Evolutionary conservation across 2,888 invertebrate species (phyloP).

Genomic region (Pyrocoelia pectoralis): DNA sequence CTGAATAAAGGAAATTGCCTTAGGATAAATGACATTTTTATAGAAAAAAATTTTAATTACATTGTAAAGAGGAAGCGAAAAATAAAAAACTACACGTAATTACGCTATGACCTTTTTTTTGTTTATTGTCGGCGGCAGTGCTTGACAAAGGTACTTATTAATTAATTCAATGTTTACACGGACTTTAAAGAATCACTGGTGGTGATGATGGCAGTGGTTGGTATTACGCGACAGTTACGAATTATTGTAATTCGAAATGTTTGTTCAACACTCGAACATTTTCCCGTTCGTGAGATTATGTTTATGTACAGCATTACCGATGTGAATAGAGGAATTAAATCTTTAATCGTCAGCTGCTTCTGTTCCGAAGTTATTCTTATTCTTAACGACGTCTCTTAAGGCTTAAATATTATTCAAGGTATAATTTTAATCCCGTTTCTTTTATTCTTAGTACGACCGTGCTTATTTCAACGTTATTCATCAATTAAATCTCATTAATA

Average conservation of each 20-base stretch:
- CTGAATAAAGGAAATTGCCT: background rate
- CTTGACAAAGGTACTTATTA: conserved; percentile 14
- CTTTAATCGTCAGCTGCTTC: conserved; percentile 48
- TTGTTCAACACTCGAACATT: conserved; percentile 48
- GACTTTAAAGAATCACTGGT: conserved; percentile 24
- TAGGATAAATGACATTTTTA: conserved; percentile 1
- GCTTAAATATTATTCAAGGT: background rate
- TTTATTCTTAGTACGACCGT: background rate
- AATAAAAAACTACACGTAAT: background rate
- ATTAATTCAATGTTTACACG: conserved; percentile 27
- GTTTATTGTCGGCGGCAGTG: background rate
- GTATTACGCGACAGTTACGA: conserved; percentile 34
- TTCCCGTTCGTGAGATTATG: conserved; percentile 50
- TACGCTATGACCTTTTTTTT: background rate
- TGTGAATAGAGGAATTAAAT: conserved; percentile 51
- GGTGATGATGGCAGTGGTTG: too few species aligned
- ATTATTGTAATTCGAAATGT: conserved; percentile 47
- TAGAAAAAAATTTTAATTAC: background rate
- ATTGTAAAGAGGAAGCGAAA: background rate
- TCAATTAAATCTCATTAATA: background rate
- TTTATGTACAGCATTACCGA: conserved; percentile 49
- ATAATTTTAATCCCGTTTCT: background rate
- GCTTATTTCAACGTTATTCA: background rate
- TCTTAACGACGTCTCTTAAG: conserved; percentile 2
- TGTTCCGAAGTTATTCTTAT: conserved; percentile 20